Percentiles rank a stretch among this genome's conserved stretches.
Evolutionary conservation across 2,797 vertebrate genomes (phyloP).

Genomic region (Epinephelus awoara): DNA sequence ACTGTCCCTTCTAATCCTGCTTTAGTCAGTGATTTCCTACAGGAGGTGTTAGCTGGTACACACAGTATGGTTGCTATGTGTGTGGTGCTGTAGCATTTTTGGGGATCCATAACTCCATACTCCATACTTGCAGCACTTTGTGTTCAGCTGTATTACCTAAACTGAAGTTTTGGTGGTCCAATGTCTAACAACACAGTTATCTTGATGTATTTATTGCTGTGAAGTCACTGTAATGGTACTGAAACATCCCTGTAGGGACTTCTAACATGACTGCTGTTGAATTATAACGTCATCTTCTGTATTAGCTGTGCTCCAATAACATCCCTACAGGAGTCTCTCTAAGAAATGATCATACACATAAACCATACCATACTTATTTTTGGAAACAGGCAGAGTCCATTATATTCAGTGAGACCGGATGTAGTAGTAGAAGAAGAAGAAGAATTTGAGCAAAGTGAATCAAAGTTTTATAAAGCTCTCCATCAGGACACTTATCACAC

Average conservation of each 20-base stretch:
- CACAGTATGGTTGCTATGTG: not conserved
- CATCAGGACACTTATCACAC: not conserved
- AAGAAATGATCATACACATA: not conserved
- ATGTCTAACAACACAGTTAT: not conserved
- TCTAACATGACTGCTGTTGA: not conserved
- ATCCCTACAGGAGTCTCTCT: not conserved
- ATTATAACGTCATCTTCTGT: not conserved
- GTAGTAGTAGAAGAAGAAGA: too few relatives aligned
- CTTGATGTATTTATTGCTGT: not conserved
- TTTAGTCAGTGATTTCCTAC: not conserved
- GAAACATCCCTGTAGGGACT: not conserved
- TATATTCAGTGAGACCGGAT: not conserved
- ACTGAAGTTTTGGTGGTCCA: too few relatives aligned
- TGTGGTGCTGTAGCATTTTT: not conserved
- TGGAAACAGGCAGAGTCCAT: not conserved
- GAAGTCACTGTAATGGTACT: not conserved
- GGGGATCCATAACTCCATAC: not conserved
- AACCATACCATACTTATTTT: not conserved
- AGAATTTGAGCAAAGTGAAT: not conserved
- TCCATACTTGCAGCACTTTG: not conserved
- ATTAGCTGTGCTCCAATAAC: too few relatives aligned
- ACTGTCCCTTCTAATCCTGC: not conserved
- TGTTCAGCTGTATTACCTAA: not conserved
- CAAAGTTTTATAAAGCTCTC: constrained; percentile 43
- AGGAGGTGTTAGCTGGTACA: not conserved